Evolutionary conservation across 2,797 vertebrate genomes (phyloP), one percentile per base, ranked within the genome.

Genomic region (Molossus molossus): DNA sequence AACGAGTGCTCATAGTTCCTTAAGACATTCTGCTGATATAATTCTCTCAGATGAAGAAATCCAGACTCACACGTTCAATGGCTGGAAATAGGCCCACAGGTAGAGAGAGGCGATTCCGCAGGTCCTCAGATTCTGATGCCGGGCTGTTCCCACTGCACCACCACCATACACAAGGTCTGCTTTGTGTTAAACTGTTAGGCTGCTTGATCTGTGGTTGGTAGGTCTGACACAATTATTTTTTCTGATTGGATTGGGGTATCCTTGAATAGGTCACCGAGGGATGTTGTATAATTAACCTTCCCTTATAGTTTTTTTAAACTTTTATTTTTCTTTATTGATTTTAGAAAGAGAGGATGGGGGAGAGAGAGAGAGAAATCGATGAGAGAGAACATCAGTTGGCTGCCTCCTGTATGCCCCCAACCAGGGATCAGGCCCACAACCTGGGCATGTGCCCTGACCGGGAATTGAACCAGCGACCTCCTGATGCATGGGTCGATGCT

Each of bases 31-130:
- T 45, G 15, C 25, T 33, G n/a, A 50, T 80, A 48, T 27, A 70
- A 55, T 83, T 93, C 77, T 94, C n/a, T 82, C 12, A 79, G 10
- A 83, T 65, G 48, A 93, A 76, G 37, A 80, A 90, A 86, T 90
- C 18, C 12, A 60, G 53, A 79, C 29, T 83, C 86, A 72, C 6
- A 40, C 33, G 4, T 60, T 89, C 27, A 75, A 21, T 81, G 40
- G 14, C 21, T 87, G 76, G 40, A 94, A 91, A 92, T n/a, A 70
- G 7, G 6, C 4, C 23, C 27, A 53, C 0, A 37, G 0, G 0
- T 18, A 84, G 33, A 23, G 76, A 90, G 25, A 77, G 9, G 18
- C 33, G 62, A 40, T 64, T 21, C 64, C 17, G 93, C 23, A 23
- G 10, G 15, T 27, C 27, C 94, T 83, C 17, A 53, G 27, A 90